Base-by-base conservation (phyloP, 37 sponge, comb jelly and placozoan genomes). In the Geodia barretti region DNA sequence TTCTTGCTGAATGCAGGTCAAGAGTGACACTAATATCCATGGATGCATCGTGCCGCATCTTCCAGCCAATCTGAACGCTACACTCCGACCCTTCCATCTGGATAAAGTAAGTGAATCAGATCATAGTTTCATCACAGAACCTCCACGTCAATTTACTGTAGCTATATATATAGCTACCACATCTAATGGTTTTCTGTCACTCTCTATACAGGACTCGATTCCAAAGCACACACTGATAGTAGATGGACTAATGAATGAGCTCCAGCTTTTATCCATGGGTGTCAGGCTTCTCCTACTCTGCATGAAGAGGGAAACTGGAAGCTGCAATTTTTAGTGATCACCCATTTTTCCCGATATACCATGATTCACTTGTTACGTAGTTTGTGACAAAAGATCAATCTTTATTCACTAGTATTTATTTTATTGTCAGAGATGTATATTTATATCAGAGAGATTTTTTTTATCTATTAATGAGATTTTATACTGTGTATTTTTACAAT, bases 21-120 rank as follows among this genome's bases (percentile, higher is more conserved):
- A 47, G 54, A 47, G 14, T 14, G 67, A 65, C 67, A 65, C 17
- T 17, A 29, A 65, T 65, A 65, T 65, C 67, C 67, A 65, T 17
- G 67, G 28, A 31, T 31, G 67, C 67, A 7, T 7, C 67, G 17
- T 65, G 23, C 54, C 54, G 14, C 11, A 47, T 47, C 54, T 47
- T 47, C 54, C 54, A 17, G 54, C 54, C 54, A 47, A 47, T 14
- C 7, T 14, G 14, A 14, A 47, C 14, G 14, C 14, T 17, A 47
- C 54, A 7, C 54, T 47, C 54, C 7, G 54, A 47, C 54, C 54
- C 14, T 47, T 47, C 14, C 54, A 47, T 47, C 54, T 14, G 11
- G 11, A 47, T 17, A 7, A 47, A 47, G 54, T 47, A 14, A 47
- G 54, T 47, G 11, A 47, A 47, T 47, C 11, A 14, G 54, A 47